Conservation (phyloP, 2,797 vertebrate species). For the Falco berigora region DNA sequence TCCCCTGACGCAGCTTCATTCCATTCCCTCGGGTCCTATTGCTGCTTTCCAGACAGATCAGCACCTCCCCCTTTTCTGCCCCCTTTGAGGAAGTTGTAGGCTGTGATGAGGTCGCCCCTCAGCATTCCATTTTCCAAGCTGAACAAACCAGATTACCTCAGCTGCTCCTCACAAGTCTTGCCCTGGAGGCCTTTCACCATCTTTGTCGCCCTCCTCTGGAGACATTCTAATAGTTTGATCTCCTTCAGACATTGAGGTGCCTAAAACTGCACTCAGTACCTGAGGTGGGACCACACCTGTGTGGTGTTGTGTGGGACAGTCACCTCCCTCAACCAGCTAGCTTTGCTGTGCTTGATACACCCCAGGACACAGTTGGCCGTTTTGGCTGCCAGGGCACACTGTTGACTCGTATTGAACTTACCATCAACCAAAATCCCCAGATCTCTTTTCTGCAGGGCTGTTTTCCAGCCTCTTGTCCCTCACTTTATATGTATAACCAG, state of each 20-base stretch:
- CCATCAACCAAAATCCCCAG: no score
- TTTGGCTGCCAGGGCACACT: no score
- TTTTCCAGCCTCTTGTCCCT: no score
- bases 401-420: no score
- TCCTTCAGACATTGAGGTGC: neutral
- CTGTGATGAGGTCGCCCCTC: neutral
- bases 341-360: no score
- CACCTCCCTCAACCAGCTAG: neutral
- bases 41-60: neutral
- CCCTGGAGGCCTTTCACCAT: neutral
- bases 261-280: neutral
- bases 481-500: neutral
- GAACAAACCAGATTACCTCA: neutral
- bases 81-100: neutral
- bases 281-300: neutral
- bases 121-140: neutral
- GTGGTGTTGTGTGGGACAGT: neutral
- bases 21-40: neutral
- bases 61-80: neutral
- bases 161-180: rapidly evolving
- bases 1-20: neutral
- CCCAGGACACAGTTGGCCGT: no score
- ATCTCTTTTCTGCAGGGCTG: no score
- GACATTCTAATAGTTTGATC: neutral
- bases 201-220: neutral